Conservation (phyloP, 2,888 invertebrate genomes). For the Agrochola litura region DNA sequence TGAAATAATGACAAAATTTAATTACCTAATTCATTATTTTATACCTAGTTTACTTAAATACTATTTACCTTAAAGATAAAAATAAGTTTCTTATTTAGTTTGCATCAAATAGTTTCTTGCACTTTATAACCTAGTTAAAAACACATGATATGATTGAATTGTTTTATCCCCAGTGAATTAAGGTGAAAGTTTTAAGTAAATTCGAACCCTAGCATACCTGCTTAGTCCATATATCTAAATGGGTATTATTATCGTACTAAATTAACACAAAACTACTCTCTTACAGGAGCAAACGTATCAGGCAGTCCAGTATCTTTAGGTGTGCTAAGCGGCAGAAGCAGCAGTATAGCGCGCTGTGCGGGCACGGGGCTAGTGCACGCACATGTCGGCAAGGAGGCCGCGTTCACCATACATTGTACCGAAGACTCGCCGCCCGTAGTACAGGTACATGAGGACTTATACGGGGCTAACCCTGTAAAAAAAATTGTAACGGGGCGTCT, state of each 20-base stretch:
- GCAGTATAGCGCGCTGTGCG: conserved; percentile 90
- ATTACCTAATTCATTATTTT: too few species aligned
- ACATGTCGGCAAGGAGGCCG: conserved; percentile 93
- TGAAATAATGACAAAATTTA: too few species aligned
- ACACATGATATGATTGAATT: too few species aligned
- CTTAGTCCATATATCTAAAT: too few species aligned
- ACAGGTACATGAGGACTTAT: conserved; percentile 80
- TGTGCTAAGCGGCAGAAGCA: conserved; percentile 82
- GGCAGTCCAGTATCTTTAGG: conserved; percentile 91
- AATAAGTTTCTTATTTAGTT: too few species aligned
- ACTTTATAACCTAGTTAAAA: too few species aligned
- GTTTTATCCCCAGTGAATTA: too few species aligned
- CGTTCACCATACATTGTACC: conserved; percentile 92
- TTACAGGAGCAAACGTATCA: conserved; percentile 86
- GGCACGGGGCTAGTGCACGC: conserved; percentile 93
- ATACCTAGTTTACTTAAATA: too few species aligned
- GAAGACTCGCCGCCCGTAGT: conserved; percentile 92
- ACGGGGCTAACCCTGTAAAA: neutral
- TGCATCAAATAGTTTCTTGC: too few species aligned
- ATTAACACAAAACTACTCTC: neutral
- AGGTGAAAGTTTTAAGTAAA: too few species aligned
- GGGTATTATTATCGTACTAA: neutral
- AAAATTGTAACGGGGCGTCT: neutral
- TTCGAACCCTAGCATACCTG: too few species aligned
- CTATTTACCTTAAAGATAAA: too few species aligned